These are phyloP conservation scores for Platerodrilus igneus DNA, from an alignment of 2,888 invertebrate species.

Conservation along the genomic window DNA sequence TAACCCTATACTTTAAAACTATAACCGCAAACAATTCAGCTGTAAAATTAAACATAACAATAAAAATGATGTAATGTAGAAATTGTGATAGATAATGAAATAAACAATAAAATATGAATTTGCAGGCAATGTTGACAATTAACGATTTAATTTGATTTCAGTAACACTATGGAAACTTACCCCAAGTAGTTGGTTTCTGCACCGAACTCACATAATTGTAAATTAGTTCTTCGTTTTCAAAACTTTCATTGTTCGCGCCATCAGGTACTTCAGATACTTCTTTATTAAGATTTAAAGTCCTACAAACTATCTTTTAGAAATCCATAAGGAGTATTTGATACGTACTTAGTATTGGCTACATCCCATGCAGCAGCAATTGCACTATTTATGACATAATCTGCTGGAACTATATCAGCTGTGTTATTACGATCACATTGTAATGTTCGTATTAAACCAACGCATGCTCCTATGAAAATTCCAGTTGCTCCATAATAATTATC, in stretches of 20 bases:
- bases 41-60: too few species aligned
- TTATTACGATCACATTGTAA: conserved; percentile 51
- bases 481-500: conserved; percentile 66
- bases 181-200: conserved; percentile 27
- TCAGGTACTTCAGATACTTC: conserved; percentile 13
- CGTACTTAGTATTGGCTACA: conserved; percentile 42
- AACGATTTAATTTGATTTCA: too few species aligned
- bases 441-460: conserved; percentile 56
- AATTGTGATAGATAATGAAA: too few species aligned
- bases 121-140: too few species aligned
- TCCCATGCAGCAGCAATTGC: conserved; percentile 58
- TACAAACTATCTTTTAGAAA: conserved; percentile 7
- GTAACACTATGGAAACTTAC: conserved; percentile 17
- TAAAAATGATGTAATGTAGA: too few species aligned
- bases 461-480: conserved; percentile 49
- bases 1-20: too few species aligned
- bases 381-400: conserved; percentile 60
- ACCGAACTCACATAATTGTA: conserved; percentile 17
- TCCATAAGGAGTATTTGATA: background rate
- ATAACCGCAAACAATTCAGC: too few species aligned
- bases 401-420: conserved; percentile 62
- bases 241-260: conserved; percentile 4
- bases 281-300: conserved; percentile 17
- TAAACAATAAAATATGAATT: too few species aligned
- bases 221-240: conserved; percentile 4